These are phyloP conservation scores for Antedon bifida DNA, from an alignment of 35 echinoderm and acorn worm genomes.

Conservation along the genomic window DNA sequence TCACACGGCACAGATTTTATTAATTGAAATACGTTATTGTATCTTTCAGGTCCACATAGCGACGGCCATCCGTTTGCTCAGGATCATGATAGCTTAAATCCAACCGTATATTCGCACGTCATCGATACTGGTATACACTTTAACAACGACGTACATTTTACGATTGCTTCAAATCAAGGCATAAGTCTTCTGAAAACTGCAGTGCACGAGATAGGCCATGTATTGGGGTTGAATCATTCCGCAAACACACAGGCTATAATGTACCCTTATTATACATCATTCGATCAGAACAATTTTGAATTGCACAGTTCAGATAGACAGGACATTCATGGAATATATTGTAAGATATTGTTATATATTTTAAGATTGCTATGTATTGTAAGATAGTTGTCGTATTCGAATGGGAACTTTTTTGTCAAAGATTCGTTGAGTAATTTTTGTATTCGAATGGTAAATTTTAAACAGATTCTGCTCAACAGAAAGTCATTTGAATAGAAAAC, in stretches of 20 bases:
- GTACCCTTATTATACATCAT: slow-evolving; percentile 34
- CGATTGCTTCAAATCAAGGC: background rate
- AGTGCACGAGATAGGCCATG: slow-evolving; percentile 83
- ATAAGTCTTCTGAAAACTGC: slow-evolving; percentile 25
- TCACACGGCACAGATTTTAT: no score
- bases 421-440: no score
- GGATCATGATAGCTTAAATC: background rate
- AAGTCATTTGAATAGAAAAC: no score
- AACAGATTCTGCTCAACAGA: no score
- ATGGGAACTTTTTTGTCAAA: no score
- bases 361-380: no score
- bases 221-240: slow-evolving; percentile 47
- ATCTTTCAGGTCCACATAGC: background rate
- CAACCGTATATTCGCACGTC: background rate
- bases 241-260: slow-evolving; percentile 17
- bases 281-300: background rate
- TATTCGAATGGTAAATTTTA: no score
- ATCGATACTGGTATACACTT: background rate
- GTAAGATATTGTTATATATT: background rate
- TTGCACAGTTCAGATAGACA: background rate
- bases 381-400: no score
- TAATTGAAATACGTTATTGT: no score
- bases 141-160: background rate
- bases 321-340: background rate
- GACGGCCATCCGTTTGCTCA: background rate